phyloP scores from a whole-genome alignment of 2,113 vertebrate species.

The Pterocles burchelli region DNA sequence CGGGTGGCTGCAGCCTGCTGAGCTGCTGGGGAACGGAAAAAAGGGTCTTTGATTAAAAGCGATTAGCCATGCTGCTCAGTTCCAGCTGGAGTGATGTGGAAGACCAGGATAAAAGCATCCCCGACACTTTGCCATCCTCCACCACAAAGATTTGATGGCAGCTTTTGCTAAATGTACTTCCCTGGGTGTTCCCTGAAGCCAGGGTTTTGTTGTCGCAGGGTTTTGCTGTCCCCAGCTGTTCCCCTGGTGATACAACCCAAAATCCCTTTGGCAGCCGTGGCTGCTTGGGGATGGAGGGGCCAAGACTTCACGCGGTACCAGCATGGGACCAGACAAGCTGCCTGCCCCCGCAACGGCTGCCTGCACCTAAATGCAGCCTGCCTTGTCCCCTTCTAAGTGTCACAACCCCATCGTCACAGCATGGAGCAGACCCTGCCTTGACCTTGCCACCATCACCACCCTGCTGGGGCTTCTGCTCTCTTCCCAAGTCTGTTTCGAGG shows the following conservation, averaged over 20 bases:
- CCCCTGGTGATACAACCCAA: rapidly evolving
- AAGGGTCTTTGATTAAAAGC: background rate
- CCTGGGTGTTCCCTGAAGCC: background rate
- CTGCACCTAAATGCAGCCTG: background rate
- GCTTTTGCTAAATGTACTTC: background rate
- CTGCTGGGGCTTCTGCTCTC: background rate
- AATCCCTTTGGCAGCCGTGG: rapidly evolving
- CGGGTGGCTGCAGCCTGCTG: background rate
- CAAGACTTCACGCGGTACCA: background rate
- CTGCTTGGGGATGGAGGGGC: background rate
- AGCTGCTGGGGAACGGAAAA: background rate
- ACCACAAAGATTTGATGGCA: background rate
- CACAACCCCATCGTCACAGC: rapidly evolving
- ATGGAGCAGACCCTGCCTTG: background rate
- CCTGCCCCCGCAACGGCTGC: rapidly evolving
- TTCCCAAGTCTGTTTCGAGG: rapidly evolving
- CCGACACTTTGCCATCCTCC: background rate
- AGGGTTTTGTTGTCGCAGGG: background rate
- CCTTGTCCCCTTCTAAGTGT: background rate
- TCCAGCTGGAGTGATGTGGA: rapidly evolving
- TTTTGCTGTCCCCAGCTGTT: background rate
- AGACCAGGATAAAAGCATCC: background rate
- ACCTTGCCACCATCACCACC: background rate
- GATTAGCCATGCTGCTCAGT: background rate
- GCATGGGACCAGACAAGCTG: background rate